A percentile compares a stretch with the other conserved stretches of the same genome.
phyloP scores from a whole-genome alignment of 2,113 vertebrate species.

The Microtus richardsoni region DNA sequence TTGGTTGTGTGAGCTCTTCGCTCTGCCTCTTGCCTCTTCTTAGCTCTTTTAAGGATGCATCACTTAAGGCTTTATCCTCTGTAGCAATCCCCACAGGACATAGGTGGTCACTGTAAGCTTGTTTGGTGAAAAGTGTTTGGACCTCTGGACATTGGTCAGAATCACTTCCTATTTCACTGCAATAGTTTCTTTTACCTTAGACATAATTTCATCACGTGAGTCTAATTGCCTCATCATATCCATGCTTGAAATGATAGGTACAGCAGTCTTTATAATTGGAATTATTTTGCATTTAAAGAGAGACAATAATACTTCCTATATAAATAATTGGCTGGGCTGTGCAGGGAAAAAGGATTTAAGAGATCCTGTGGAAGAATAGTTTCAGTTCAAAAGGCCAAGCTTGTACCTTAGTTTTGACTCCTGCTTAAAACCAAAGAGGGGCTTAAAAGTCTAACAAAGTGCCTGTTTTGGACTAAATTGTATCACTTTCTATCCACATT shows the following conservation, averaged over 20 bases:
- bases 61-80: neutral
- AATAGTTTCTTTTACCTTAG: neutral
- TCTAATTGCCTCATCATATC: neutral
- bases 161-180: neutral
- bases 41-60: neutral
- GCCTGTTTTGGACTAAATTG: neutral
- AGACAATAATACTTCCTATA: neutral
- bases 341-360: neutral
- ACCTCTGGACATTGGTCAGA: neutral
- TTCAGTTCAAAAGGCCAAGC: neutral
- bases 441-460: neutral
- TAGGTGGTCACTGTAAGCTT: neutral
- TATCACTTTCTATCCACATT: neutral
- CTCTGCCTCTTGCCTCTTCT: neutral
- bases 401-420: neutral
- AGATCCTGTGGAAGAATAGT: neutral
- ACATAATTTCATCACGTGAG: neutral
- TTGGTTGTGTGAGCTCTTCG: neutral
- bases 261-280: conserved; percentile 6
- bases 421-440: neutral
- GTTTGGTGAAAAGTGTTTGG: neutral
- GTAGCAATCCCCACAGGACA: neutral
- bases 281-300: conserved; percentile 16
- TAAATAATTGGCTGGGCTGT: neutral
- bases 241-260: neutral